phyloP scores from a whole-genome alignment of 2,113 vertebrate genomes.

The Lethenteron reissneri region DNA sequence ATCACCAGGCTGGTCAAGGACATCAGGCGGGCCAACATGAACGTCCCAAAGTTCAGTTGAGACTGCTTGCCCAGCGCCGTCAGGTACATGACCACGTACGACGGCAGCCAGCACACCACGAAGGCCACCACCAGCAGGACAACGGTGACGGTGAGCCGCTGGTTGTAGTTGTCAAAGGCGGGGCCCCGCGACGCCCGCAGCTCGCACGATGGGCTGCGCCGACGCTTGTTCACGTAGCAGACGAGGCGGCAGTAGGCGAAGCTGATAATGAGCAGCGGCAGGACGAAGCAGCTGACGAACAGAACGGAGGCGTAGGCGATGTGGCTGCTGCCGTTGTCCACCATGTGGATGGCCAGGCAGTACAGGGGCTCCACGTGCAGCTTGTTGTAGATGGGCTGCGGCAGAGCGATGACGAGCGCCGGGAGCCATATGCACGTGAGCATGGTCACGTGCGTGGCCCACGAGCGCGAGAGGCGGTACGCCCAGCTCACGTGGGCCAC shows the following conservation, averaged over 20 bases:
- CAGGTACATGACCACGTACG: slow-evolving; percentile 31
- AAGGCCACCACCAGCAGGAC: slow-evolving; percentile 30
- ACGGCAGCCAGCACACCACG: slow-evolving; percentile 32
- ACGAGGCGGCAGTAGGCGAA: slow-evolving; percentile 30
- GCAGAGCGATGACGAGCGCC: slow-evolving; percentile 22
- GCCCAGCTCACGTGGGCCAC: slow-evolving; percentile 27
- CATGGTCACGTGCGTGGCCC: slow-evolving; percentile 13
- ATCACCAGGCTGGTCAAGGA: slow-evolving; percentile 24
- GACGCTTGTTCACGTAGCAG: slow-evolving; percentile 20
- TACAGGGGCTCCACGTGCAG: slow-evolving; percentile 12
- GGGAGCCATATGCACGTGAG: slow-evolving; percentile 25
- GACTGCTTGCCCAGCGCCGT: too few species aligned
- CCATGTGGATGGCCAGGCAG: slow-evolving; percentile 30
- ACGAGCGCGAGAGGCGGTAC: slow-evolving; percentile 17
- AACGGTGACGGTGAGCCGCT: slow-evolving; percentile 29
- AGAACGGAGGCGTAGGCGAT: slow-evolving; percentile 25
- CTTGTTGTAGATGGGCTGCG: slow-evolving; percentile 26
- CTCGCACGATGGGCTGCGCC: background rate
- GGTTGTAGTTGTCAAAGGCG: slow-evolving; percentile 29
- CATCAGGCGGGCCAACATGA: slow-evolving; percentile 18
- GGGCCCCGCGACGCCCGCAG: slow-evolving; percentile 13
- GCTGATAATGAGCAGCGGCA: slow-evolving; percentile 27
- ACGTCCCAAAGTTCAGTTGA: slow-evolving; percentile 13
- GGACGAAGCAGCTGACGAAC: slow-evolving; percentile 27
- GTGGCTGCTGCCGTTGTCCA: slow-evolving; percentile 19